Evolutionary conservation across 2,888 invertebrate genomes (phyloP).

Genomic region (Branchinecta sandiegonensis): DNA sequence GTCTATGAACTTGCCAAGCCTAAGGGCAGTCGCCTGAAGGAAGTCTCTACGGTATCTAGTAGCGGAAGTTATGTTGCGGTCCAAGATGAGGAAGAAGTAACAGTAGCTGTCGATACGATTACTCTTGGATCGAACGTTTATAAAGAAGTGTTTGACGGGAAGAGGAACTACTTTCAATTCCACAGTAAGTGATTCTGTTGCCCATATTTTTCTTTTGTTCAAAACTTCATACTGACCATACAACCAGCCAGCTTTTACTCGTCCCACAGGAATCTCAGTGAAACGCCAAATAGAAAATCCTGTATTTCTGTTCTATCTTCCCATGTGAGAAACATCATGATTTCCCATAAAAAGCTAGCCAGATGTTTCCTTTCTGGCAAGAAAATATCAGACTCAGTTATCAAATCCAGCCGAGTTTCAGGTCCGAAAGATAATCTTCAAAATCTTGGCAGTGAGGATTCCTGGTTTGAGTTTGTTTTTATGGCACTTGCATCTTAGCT

Average conservation of each 20-base stretch:
- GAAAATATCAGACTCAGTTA: too few species aligned
- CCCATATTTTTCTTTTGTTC: background rate
- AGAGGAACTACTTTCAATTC: background rate
- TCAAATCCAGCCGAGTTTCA: too few species aligned
- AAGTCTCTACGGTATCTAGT: background rate
- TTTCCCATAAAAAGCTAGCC: too few species aligned
- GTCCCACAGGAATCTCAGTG: too few species aligned
- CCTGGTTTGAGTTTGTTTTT: too few species aligned
- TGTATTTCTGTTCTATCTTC: too few species aligned
- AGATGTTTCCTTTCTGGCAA: too few species aligned
- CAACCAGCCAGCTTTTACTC: background rate
- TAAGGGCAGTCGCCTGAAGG: conserved; percentile 7
- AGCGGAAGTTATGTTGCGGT: background rate
- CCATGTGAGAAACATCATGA: too few species aligned
- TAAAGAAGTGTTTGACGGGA: background rate
- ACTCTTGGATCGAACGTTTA: background rate
- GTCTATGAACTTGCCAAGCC: conserved; percentile 21
- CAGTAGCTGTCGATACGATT: background rate
- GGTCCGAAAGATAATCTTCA: too few species aligned
- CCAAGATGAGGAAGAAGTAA: background rate
- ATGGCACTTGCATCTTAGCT: too few species aligned
- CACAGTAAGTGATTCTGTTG: background rate
- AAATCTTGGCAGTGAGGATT: too few species aligned
- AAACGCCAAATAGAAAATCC: too few species aligned
- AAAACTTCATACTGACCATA: background rate